Conservation (phyloP, 1,140 invertebrate genomes). For the Drosophila oshimai region DNA sequence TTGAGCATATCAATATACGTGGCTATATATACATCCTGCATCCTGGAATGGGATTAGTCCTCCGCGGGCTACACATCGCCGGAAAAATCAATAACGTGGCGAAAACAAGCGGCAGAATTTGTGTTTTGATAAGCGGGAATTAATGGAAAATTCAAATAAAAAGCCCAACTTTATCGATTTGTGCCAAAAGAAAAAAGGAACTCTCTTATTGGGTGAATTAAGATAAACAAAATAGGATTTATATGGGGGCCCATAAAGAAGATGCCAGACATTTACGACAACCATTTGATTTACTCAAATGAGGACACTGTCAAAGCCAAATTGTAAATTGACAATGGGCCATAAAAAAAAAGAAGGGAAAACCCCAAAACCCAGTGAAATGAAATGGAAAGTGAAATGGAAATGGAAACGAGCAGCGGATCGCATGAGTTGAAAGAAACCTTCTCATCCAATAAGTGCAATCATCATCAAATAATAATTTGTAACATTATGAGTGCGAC, state of each 20-base stretch:
- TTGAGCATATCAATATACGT: slow-evolving; percentile 64
- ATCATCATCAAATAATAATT: slow-evolving; percentile 51
- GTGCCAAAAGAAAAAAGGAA: not conserved
- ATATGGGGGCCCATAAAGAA: slow-evolving; percentile 34
- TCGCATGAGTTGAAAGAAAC: not conserved
- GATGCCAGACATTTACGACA: slow-evolving; percentile 55
- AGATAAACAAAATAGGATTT: slow-evolving; percentile 76
- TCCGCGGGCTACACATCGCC: not conserved
- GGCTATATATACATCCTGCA: not conserved
- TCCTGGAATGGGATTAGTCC: slow-evolving; percentile 6
- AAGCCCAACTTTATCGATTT: slow-evolving; percentile 41
- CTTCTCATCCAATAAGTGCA: slow-evolving; percentile 25
- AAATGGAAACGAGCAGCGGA: not conserved
- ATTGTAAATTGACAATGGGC: slow-evolving; percentile 65
- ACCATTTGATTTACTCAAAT: slow-evolving; percentile 75
- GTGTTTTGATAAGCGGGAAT: slow-evolving; percentile 22
- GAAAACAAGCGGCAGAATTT: not conserved
- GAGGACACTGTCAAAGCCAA: slow-evolving; percentile 41
- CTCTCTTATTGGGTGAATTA: slow-evolving; percentile 60
- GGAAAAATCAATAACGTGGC: slow-evolving; percentile 31
- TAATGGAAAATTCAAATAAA: slow-evolving; percentile 43
- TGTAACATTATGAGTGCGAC: slow-evolving; percentile 5
- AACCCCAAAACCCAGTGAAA: slow-evolving; percentile 10
- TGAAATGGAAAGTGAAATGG: slow-evolving; percentile 37
- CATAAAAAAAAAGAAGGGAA: slow-evolving; percentile 45